These are phyloP conservation scores for Ciconia boyciana DNA, from an alignment of 2,113 vertebrate species.

Conservation along the genomic window DNA sequence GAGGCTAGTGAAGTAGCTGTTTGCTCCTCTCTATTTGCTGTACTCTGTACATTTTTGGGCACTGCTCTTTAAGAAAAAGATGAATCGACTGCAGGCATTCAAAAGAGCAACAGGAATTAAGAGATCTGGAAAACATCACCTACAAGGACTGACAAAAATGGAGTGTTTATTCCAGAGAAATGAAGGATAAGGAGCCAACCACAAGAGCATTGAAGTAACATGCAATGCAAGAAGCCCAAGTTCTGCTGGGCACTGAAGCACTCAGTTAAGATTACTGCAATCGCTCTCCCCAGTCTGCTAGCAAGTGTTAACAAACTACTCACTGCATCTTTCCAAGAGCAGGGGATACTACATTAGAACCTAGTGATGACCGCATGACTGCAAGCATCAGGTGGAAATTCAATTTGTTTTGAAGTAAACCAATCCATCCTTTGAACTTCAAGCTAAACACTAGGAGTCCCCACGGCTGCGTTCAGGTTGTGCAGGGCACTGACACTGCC, in stretches of 20 bases:
- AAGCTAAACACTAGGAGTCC: background rate
- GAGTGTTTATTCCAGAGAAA: background rate
- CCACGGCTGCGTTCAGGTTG: background rate
- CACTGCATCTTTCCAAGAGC: background rate
- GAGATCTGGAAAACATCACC: slow-evolving; percentile 14
- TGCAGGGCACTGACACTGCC: background rate
- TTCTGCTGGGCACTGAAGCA: background rate
- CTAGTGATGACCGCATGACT: background rate
- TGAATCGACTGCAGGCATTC: background rate
- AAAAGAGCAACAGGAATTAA: background rate
- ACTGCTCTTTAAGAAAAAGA: background rate
- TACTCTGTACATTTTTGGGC: background rate
- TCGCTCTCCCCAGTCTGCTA: background rate
- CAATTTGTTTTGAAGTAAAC: background rate
- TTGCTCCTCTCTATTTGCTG: background rate
- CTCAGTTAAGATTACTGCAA: background rate
- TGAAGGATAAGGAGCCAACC: background rate
- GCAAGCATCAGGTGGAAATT: background rate
- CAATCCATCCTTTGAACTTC: background rate
- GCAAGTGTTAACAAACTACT: background rate
- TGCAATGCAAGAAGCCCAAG: background rate
- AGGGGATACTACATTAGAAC: background rate
- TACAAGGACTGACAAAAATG: background rate
- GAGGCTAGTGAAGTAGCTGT: background rate
- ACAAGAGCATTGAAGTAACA: background rate